Evolutionary conservation across 2,888 invertebrate species (phyloP), one percentile per base, ranked within the genome.

Genomic region (Pterobdella sp.): DNA sequence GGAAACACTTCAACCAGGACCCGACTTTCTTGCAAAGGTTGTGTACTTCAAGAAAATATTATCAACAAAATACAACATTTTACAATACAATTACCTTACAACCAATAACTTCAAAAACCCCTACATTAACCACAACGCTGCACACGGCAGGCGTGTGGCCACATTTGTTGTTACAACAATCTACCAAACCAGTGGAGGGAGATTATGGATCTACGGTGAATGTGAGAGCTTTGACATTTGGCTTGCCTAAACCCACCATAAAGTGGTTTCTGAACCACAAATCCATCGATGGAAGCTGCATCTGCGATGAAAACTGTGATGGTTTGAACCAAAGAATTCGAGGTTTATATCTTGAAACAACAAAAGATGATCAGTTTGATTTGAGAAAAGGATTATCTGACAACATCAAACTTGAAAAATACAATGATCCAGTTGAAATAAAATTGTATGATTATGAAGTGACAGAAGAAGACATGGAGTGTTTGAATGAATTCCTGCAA

Each of bases 91-190:
- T 42, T 42, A 22, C 49, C 10, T 14, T 14, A 42, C 10, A 42
- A 14, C 10, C 7, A 22, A 7, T 42, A 14, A 14, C 49, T 14
- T 42, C 49, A 42, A 7, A 22, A 14, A 42, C 7, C 49, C 60
- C 60, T 14, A 22, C 60, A 7, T 26, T 22, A 56, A 56, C n/a
- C 60, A 56, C 60, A 22, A 56, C 60, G 10, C 18, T 26, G n/a
- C 60, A 18, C 60, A 42, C 60, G n/a, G n/a, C 60, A 56, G 60
- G 60, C 4, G 26, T 56, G 14, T 56, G 60, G 60, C 60, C 60
- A 4, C n/a, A 26, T n/a, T 56, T 56, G 60, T 3, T 56, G 60
- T 3, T 56, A 3, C 60, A 56, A 26, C 18, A 7, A 42, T 42
- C 10, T 7, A 18, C 10, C 42, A 42, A 42, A 42, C 42, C 42